These are phyloP conservation scores for Notothenia rossii DNA, from an alignment of 2,113 vertebrate genomes.

Conservation along the genomic window DNA sequence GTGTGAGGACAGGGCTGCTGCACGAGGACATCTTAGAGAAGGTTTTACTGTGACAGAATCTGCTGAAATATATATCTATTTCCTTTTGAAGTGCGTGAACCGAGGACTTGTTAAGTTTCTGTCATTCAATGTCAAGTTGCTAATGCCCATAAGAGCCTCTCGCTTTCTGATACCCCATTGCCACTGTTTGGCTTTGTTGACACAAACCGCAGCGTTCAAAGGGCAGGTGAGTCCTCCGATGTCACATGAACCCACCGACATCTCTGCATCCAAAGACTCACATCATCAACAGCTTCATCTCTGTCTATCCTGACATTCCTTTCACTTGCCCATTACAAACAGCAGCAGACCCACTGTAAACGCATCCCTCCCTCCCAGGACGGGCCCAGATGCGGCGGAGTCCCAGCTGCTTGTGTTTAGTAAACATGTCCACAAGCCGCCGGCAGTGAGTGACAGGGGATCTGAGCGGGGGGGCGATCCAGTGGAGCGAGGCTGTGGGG, in stretches of 20 bases:
- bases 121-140: slow-evolving; percentile 14
- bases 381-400: slow-evolving; percentile 60
- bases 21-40: slow-evolving; percentile 9
- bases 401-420: slow-evolving; percentile 82
- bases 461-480: slow-evolving; percentile 34
- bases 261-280: not conserved
- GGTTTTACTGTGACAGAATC: slow-evolving; percentile 11
- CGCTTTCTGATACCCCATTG: slow-evolving; percentile 12
- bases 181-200: slow-evolving; percentile 32
- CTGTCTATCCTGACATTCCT: slow-evolving; percentile 11
- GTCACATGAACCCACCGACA: slow-evolving; percentile 63
- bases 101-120: slow-evolving; percentile 13
- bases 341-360: slow-evolving; percentile 59
- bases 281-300: not conserved
- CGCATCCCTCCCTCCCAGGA: slow-evolving; percentile 39
- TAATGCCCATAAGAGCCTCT: not conserved
- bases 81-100: slow-evolving; percentile 29
- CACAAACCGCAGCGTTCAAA: slow-evolving; percentile 23
- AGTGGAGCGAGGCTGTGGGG: slow-evolving; percentile 45
- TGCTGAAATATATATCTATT: slow-evolving; percentile 26
- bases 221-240: slow-evolving; percentile 25
- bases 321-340: slow-evolving; percentile 42
- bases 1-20: slow-evolving; percentile 47
- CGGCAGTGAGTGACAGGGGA: slow-evolving; percentile 47
- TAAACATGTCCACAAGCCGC: slow-evolving; percentile 77